phyloP scores from a whole-genome alignment of 1,140 invertebrate genomes.

The Chironomus striatipennis region DNA sequence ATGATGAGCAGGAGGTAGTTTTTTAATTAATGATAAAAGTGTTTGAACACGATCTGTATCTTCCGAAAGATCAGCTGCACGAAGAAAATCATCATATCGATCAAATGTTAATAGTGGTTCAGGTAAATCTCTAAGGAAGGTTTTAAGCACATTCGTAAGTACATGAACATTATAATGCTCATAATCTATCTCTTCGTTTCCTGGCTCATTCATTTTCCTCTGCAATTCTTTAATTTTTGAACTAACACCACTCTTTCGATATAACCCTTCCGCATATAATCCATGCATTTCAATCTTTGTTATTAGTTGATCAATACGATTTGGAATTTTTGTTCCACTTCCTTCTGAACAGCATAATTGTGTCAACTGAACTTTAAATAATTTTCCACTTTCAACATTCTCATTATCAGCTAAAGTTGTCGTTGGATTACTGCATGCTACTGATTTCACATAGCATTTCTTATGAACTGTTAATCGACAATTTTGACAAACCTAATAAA shows the following conservation, averaged over 20 bases:
- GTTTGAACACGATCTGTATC: conserved; percentile 72
- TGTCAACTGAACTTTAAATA: conserved; percentile 69
- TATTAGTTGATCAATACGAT: conserved; percentile 79
- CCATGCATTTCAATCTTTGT: conserved; percentile 85
- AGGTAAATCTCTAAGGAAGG: conserved; percentile 85
- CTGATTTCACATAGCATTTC: conserved; percentile 71
- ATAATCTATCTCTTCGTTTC: conserved; percentile 53
- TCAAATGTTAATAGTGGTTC: conserved; percentile 90
- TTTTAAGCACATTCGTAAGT: conserved; percentile 82
- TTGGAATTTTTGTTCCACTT: conserved; percentile 55
- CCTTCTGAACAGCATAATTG: conserved; percentile 65
- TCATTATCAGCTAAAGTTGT: conserved; percentile 24
- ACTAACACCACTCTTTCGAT: conserved; percentile 83
- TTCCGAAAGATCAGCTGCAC: conserved; percentile 74
- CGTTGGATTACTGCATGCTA: conserved; percentile 33
- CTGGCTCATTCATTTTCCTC: conserved; percentile 62
- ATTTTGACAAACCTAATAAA: conserved; percentile 51
- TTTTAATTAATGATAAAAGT: conserved; percentile 77
- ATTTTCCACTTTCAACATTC: conserved; percentile 25
- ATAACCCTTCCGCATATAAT: conserved; percentile 86
- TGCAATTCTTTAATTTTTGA: conserved; percentile 69
- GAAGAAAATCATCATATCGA: conserved; percentile 87
- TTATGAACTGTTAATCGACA: conserved; percentile 93
- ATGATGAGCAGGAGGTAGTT: conserved; percentile 82
- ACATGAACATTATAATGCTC: conserved; percentile 79